Percentiles rank a stretch among this genome's conserved stretches.
These are phyloP conservation scores for Drosophila mayaguana DNA, from an alignment of 2,888 invertebrate genomes.

Conservation along the genomic window DNA sequence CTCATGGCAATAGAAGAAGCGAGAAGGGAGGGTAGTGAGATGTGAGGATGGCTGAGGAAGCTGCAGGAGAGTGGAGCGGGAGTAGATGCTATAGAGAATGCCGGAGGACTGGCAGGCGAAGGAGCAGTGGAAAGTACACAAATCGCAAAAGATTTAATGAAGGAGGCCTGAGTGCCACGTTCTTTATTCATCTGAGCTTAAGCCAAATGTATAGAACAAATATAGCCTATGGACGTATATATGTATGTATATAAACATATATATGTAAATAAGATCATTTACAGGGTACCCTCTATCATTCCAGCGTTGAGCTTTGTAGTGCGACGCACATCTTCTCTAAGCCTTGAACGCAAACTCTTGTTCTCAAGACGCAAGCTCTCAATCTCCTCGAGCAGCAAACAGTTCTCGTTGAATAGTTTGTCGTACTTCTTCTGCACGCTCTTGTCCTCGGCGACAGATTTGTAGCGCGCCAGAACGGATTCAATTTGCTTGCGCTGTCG, in stretches of 20 bases:
- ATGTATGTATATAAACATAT: background rate
- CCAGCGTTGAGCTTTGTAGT: background rate
- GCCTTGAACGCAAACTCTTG: conserved; percentile 52
- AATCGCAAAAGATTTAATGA: background rate
- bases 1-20: too few relatives aligned
- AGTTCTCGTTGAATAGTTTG: conserved; percentile 91
- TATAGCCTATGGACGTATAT: background rate
- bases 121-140: background rate
- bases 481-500: conserved; percentile 94
- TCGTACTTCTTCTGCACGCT: conserved; percentile 78
- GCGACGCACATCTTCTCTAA: conserved; percentile 51
- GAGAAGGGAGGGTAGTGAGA: too few relatives aligned
- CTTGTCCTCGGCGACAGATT: conserved; percentile 66
- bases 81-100: background rate
- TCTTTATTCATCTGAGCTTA: background rate
- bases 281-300: background rate
- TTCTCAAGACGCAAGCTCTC: conserved; percentile 88
- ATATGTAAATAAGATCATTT: background rate
- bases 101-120: background rate
- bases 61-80: background rate
- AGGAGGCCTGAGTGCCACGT: background rate
- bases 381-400: conserved; percentile 90
- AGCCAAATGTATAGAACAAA: background rate
- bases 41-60: too few relatives aligned
- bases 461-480: conserved; percentile 71